These are phyloP conservation scores for Zhengitettix transpicula DNA, from an alignment of 2,888 invertebrate species.

Conservation along the genomic window DNA sequence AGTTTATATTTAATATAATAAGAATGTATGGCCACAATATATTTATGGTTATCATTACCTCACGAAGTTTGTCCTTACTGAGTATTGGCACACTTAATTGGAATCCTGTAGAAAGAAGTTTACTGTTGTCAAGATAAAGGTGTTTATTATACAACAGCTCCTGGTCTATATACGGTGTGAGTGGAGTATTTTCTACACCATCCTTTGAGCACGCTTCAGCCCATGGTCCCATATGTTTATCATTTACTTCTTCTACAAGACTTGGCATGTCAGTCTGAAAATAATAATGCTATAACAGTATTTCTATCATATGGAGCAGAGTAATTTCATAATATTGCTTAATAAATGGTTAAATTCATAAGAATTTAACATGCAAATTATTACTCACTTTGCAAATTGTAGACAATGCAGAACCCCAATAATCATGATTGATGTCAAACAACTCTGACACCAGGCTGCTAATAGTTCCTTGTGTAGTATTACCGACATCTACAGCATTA, in stretches of 20 bases:
- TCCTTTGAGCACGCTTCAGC: slow-evolving; percentile 66
- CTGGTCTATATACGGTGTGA: slow-evolving; percentile 73
- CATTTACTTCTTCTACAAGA: slow-evolving; percentile 80
- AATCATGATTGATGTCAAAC: slow-evolving; percentile 74
- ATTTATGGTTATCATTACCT: slow-evolving; percentile 26
- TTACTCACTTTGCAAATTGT: slow-evolving; percentile 55
- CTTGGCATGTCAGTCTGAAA: slow-evolving; percentile 56
- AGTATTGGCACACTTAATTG: slow-evolving; percentile 41
- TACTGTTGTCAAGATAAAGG: slow-evolving; percentile 53
- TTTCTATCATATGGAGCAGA: background rate
- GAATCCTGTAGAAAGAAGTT: slow-evolving; percentile 44
- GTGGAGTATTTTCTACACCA: slow-evolving; percentile 63
- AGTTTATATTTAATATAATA: too few species aligned
- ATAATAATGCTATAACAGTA: too few species aligned
- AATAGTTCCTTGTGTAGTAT: slow-evolving; percentile 72
- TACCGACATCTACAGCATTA: slow-evolving; percentile 68
- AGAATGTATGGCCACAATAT: too few species aligned
- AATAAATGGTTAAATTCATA: background rate
- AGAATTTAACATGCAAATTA: background rate
- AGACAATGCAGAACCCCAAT: slow-evolving; percentile 68
- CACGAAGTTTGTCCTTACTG: slow-evolving; percentile 40
- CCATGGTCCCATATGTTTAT: slow-evolving; percentile 87
- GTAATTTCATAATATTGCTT: background rate
- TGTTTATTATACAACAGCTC: slow-evolving; percentile 70
- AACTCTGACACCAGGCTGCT: slow-evolving; percentile 64